Base-by-base conservation (phyloP, 1,140 invertebrate species). In the Solenopsis fugax region DNA sequence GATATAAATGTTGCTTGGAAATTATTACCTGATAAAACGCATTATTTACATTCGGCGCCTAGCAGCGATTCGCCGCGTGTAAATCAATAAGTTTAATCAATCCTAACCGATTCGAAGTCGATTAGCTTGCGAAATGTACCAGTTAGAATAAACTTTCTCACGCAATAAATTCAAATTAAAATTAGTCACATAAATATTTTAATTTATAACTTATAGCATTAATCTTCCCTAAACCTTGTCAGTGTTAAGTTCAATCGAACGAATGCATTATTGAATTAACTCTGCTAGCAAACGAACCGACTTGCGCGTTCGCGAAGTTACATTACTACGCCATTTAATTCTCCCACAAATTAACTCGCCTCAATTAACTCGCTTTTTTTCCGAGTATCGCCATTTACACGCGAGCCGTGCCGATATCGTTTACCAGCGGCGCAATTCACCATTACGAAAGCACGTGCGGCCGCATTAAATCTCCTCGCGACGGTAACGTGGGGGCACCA, bases 361-460 rank as follows among this genome's bases (percentile, higher is more conserved):
- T 56, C 87, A 67, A 67, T 50, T 85, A 77, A 85, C 80, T 54
- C 24, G 24, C 41, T 73, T 89, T 85, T 87, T 88, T 75, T 72
- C 52, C 45, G 60, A 7, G 21, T 54, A 16, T 12, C 50, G 58
- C 48, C 37, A 72, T 45, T 73, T 85, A 54, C 76, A 88, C 87
- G 87, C 89, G 85, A 89, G 45, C 56, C 54, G 65, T 71, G 90
- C 85, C 82, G 60, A 69, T 89, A 84, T 90, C 88, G 84, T 69
- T 90, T 89, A 86, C 67, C 52, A 73, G 54, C 72, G 54, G 64
- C 52, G 67, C 67, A 50, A 84, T 89, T 82, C 78, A 87, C 88
- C 85, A 88, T 90, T 89, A 90, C 89, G 72, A 89, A 89, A 90
- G 77, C 89, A 90, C 88, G 72, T 65, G 89, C 52, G 89, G 67